Conservation (phyloP, 2,888 invertebrate species). For the Himalopsyche kuldschensis region DNA sequence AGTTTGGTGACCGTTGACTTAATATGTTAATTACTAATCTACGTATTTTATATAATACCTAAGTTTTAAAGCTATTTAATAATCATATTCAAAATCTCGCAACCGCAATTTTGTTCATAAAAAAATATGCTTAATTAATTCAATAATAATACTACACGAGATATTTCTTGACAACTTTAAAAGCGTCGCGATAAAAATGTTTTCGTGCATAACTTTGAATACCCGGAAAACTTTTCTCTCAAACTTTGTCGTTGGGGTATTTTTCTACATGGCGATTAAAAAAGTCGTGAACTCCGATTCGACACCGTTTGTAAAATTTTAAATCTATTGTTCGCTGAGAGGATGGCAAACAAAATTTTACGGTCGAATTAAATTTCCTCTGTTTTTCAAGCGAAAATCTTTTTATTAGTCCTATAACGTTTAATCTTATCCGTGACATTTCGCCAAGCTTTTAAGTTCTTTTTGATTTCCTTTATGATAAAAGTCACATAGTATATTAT, state of each 20-base stretch:
- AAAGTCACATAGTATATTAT: neutral
- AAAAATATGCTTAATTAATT: neutral
- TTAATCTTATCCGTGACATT: neutral
- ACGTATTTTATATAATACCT: too few species aligned
- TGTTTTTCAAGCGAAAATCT: neutral
- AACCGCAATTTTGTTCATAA: too few species aligned
- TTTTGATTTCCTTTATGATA: neutral
- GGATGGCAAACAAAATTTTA: neutral
- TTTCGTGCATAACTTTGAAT: neutral
- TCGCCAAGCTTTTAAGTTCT: too few species aligned
- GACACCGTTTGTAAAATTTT: neutral
- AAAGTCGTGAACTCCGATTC: neutral
- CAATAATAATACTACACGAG: neutral
- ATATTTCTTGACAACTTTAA: neutral
- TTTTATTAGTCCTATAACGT: neutral
- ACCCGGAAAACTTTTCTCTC: neutral
- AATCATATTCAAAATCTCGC: too few species aligned
- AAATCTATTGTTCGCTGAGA: neutral
- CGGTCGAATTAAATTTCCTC: neutral
- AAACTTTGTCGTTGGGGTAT: neutral
- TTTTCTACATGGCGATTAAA: neutral
- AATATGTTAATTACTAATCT: too few species aligned
- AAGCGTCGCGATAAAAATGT: neutral
- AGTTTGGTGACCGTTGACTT: too few species aligned
- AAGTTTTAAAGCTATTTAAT: too few species aligned